Conservation (phyloP, 92 coral and sea anemone species). For the Epizoanthus ramosus region DNA sequence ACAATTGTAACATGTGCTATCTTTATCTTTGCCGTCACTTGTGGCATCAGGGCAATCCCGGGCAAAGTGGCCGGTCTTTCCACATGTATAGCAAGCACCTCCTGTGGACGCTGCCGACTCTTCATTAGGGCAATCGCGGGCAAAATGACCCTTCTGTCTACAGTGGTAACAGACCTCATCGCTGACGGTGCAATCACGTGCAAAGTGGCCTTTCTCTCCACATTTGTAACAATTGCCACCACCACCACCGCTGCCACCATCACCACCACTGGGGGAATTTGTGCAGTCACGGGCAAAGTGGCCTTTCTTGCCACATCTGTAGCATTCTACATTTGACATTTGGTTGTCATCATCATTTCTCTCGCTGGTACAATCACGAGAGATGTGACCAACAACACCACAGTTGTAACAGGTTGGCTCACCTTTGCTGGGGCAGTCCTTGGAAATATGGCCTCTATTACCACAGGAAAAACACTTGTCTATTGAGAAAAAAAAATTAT, state of each 20-base stretch:
- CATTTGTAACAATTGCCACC: slow-evolving; percentile 58
- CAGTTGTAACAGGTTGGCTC: slow-evolving; percentile 70
- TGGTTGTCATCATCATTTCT: slow-evolving; percentile 22
- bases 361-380: slow-evolving; percentile 47
- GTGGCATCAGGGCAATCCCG: slow-evolving; percentile 72
- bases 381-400: slow-evolving; percentile 39
- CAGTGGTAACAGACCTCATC: slow-evolving; percentile 76
- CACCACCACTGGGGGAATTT: slow-evolving; percentile 24
- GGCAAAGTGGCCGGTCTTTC: slow-evolving; percentile 84
- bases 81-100: slow-evolving; percentile 74
- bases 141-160: slow-evolving; percentile 76
- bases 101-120: slow-evolving; percentile 14
- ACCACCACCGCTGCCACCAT: background rate
- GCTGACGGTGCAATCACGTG: slow-evolving; percentile 58
- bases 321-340: slow-evolving; percentile 24
- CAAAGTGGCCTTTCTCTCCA: slow-evolving; percentile 69
- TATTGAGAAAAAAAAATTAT: background rate
- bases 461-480: slow-evolving; percentile 81
- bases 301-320: slow-evolving; percentile 55
- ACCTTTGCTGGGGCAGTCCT: slow-evolving; percentile 69
- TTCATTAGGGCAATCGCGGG: slow-evolving; percentile 72
- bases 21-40: slow-evolving; percentile 41
- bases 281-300: slow-evolving; percentile 91
- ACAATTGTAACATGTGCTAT: slow-evolving; percentile 57
- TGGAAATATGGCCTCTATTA: slow-evolving; percentile 69